A percentile compares a stretch with the other conserved stretches of the same genome.
phyloP scores from a whole-genome alignment of 2,888 invertebrate species.

The Plebejus melissa region DNA sequence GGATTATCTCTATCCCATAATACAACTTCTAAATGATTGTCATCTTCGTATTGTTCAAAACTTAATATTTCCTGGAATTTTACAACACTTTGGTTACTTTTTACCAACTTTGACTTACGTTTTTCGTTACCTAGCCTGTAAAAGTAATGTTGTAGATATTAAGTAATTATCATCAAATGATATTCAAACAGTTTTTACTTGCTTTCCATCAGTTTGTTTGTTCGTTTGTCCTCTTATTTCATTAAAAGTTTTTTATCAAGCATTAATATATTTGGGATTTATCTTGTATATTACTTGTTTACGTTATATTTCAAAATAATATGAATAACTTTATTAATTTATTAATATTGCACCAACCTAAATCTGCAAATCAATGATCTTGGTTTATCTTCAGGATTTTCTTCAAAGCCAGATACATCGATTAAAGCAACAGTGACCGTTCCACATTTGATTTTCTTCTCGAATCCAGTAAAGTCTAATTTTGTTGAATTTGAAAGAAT shows the following conservation, averaged over 20 bases:
- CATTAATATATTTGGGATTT: too few species aligned
- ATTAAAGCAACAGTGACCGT: slow-evolving; percentile 96
- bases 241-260: too few species aligned
- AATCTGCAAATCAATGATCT: slow-evolving; percentile 94
- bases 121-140: slow-evolving; percentile 94
- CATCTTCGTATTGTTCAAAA: slow-evolving; percentile 94
- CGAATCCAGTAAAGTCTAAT: slow-evolving; percentile 44
- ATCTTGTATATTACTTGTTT: too few species aligned
- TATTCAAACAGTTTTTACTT: too few species aligned
- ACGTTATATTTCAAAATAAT: too few species aligned
- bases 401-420: slow-evolving; percentile 91
- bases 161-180: not conserved
- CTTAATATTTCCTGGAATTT: slow-evolving; percentile 98
- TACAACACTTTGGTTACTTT: slow-evolving; percentile 76
- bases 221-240: too few species aligned
- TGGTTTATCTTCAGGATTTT: slow-evolving; percentile 87
- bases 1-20: slow-evolving; percentile 88
- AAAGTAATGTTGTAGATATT: slow-evolving; percentile 29
- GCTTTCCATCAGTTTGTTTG: too few species aligned
- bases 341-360: slow-evolving; percentile 75
- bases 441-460: slow-evolving; percentile 65
- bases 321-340: too few species aligned
- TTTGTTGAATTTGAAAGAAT: slow-evolving; percentile 61
- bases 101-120: slow-evolving; percentile 92
- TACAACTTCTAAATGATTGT: slow-evolving; percentile 90